Evolutionary conservation across 35 echinoderm and acorn worm species (phyloP).

Genomic region (Stichopus chloronotus): DNA sequence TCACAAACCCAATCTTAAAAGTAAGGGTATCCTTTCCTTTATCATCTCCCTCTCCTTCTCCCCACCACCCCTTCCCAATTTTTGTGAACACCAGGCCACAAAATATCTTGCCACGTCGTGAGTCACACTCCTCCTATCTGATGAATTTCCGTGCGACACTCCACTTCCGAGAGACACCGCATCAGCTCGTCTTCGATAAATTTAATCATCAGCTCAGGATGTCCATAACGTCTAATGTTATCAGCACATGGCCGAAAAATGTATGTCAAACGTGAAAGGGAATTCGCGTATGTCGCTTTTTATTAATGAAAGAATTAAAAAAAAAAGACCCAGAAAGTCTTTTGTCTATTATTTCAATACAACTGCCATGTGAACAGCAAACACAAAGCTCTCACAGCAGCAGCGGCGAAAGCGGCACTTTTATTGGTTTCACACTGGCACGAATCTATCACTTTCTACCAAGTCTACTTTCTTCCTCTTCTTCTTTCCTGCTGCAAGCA

Average conservation of each 20-base stretch:
- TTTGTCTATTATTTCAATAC: neutral
- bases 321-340: neutral
- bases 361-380: neutral
- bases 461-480: too few species aligned
- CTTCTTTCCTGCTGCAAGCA: neutral
- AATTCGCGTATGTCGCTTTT: neutral
- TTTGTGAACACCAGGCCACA: too few species aligned
- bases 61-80: too few species aligned
- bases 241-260: neutral
- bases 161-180: too few species aligned
- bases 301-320: neutral
- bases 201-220: neutral
- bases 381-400: neutral
- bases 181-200: neutral
- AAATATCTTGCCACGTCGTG: neutral
- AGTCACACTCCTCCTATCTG: neutral
- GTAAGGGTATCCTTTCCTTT: too few species aligned
- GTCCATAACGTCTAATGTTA: neutral
- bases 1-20: too few species aligned
- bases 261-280: neutral
- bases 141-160: too few species aligned
- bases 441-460: neutral
- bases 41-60: too few species aligned
- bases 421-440: neutral
- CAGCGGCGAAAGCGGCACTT: neutral